Evolutionary conservation across 1,140 invertebrate species (phyloP).

Genomic region (Brachionus plicatilis): DNA sequence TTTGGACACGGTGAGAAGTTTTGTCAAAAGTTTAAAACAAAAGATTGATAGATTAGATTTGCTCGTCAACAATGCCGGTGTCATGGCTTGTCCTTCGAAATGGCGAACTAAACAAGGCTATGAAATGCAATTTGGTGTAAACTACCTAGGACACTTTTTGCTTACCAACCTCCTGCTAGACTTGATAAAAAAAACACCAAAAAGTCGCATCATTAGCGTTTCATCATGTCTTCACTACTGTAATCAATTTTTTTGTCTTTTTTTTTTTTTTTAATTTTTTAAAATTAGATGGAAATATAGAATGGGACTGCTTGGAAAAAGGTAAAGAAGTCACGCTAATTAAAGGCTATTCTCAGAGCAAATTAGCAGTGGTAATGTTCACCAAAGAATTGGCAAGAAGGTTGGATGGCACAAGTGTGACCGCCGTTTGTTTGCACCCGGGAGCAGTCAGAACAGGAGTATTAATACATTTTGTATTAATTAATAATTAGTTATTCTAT

Average conservation of each 20-base stretch:
- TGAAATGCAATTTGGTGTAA: slow-evolving; percentile 39
- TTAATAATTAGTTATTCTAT: not conserved
- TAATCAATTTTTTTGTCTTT: not conserved
- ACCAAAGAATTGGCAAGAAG: slow-evolving; percentile 24
- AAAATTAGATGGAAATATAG: not conserved
- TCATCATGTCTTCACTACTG: slow-evolving; percentile 70
- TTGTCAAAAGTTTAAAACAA: slow-evolving; percentile 43
- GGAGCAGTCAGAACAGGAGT: slow-evolving; percentile 50
- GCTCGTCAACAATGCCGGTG: slow-evolving; percentile 53
- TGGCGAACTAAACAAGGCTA: slow-evolving; percentile 31
- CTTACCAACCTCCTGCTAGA: slow-evolving; percentile 78
- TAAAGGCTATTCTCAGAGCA: slow-evolving; percentile 45
- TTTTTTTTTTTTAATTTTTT: not conserved
- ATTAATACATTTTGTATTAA: slow-evolving; percentile 54
- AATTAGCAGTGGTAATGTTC: slow-evolving; percentile 29
- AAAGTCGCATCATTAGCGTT: slow-evolving; percentile 75
- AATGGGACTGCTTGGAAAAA: slow-evolving; percentile 6
- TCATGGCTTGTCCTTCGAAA: slow-evolving; percentile 23
- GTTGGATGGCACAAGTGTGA: slow-evolving; percentile 45
- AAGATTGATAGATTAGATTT: slow-evolving; percentile 47
- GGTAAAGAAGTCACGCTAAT: slow-evolving; percentile 45
- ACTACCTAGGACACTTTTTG: slow-evolving; percentile 48
- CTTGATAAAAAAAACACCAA: slow-evolving; percentile 58
- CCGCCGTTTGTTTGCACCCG: slow-evolving; percentile 60
- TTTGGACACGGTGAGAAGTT: slow-evolving; percentile 32